Evolutionary conservation across 2,888 invertebrate species (phyloP), one percentile per base, ranked within the genome.

Genomic region (Pomacea canaliculata): DNA sequence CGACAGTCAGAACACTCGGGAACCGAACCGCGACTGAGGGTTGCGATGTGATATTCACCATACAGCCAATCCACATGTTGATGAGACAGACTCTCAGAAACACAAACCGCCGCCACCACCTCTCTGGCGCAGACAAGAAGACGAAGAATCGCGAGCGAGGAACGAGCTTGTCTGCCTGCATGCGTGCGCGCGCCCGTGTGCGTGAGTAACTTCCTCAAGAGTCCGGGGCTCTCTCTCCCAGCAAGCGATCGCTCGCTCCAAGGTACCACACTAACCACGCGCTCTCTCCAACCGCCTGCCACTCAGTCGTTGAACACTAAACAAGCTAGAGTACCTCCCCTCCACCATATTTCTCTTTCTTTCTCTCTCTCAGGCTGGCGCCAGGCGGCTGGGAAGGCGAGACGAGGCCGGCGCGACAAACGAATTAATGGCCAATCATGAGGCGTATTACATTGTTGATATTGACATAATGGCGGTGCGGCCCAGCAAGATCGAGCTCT

Each of bases 401-500:
- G 83, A 82, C 84, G 77, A 80, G 73, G 73, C 72, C 78, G 85
- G 82, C 85, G 82, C 82, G 84, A 83, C 85, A 78, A 78, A 79
- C 76, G 80, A 80, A 82, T 81, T 81, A 84, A 80, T 79, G 79
- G 83, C 85, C 85, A 85, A 85, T 85, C 84, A 83, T 76, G 70
- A 74, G 71, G 76, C 80, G 78, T 78, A 82, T 81, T 80, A 80
- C 83, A 81, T 82, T 83, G 84, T 82, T 82, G 83, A 83, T 83
- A 83, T 83, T 83, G 83, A 83, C 83, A 85, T 82, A 81, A 84
- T 82, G 80, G 79, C 80, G 82, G 82, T 81, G 71, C 76, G 68
- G 73, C 75, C 80, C 76, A 63, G 56, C 75, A 71, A 73, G 79
- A 77, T 76, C 68, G 74, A 70, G 65, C 80, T 76, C 78, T 78